A percentile compares a stretch with the other conserved stretches of the same genome.
These are phyloP conservation scores for Aptenodytes forsteri DNA, from an alignment of 2,113 vertebrate genomes.

Conservation along the genomic window DNA sequence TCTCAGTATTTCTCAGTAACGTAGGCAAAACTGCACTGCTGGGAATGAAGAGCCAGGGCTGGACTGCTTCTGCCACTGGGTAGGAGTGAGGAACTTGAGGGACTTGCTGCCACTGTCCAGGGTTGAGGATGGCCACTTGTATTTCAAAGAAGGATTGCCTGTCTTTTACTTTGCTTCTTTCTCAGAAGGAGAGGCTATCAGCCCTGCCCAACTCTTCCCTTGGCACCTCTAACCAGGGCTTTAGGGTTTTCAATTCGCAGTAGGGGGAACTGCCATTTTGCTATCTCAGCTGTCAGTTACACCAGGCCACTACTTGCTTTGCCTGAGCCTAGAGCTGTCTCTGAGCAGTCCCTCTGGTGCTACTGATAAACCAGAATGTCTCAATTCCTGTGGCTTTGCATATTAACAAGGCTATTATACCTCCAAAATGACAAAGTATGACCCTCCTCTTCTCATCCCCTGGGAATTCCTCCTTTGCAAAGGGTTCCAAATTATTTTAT, in stretches of 20 bases:
- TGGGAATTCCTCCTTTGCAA: neutral
- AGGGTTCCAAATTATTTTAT: neutral
- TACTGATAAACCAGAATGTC: neutral
- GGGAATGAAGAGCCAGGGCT: neutral
- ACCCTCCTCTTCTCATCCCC: neutral
- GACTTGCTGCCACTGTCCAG: neutral
- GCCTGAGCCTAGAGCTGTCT: neutral
- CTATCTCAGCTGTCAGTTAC: neutral
- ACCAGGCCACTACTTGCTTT: neutral
- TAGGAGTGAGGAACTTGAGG: neutral
- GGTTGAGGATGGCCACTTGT: neutral
- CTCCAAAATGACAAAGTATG: neutral
- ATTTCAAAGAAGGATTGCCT: neutral
- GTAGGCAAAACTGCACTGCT: accelerated
- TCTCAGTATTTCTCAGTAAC: neutral
- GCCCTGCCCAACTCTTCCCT: neutral
- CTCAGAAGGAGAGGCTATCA: neutral
- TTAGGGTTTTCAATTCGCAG: neutral
- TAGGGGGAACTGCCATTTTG: neutral
- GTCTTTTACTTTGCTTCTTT: neutral
- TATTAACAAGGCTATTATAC: neutral
- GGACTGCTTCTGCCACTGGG: neutral
- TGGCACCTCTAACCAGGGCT: neutral
- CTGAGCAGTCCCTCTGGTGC: neutral
- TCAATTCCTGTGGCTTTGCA: neutral